phyloP scores from a whole-genome alignment of 2,797 vertebrate genomes.

The Hippocampus kuda region DNA sequence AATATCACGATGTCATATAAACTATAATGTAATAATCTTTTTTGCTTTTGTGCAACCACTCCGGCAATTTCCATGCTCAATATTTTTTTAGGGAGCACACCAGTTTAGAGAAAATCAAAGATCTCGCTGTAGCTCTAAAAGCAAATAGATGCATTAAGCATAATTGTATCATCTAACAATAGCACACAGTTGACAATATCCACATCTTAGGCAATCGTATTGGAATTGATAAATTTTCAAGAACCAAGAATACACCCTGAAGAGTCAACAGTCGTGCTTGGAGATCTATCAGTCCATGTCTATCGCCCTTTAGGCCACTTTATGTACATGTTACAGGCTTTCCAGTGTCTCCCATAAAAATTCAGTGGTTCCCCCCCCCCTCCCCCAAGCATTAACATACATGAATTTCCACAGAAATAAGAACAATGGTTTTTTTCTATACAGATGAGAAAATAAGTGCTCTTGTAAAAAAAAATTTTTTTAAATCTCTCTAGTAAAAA shows the following conservation, averaged over 20 bases:
- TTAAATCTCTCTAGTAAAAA: no score
- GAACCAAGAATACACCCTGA: not conserved
- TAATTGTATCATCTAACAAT: not conserved
- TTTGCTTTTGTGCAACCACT: not conserved
- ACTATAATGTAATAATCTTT: not conserved
- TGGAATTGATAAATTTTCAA: no score
- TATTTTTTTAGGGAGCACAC: not conserved
- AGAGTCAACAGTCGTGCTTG: not conserved
- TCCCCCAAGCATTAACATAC: no score
- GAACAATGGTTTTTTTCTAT: no score
- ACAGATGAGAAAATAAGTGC: no score
- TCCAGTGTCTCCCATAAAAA: not conserved
- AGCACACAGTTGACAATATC: not conserved
- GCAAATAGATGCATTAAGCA: not conserved
- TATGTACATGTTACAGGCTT: not conserved
- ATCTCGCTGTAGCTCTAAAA: not conserved
- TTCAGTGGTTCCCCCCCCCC: no score
- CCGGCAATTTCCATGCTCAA: not conserved
- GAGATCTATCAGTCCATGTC: not conserved
- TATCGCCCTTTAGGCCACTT: not conserved
- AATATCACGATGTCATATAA: not conserved
- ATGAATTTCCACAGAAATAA: no score
- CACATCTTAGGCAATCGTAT: not conserved
- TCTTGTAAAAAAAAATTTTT: no score
- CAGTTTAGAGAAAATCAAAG: not conserved